Conservation (phyloP, 2,888 invertebrate species). For the Ametastegia equiseti region DNA sequence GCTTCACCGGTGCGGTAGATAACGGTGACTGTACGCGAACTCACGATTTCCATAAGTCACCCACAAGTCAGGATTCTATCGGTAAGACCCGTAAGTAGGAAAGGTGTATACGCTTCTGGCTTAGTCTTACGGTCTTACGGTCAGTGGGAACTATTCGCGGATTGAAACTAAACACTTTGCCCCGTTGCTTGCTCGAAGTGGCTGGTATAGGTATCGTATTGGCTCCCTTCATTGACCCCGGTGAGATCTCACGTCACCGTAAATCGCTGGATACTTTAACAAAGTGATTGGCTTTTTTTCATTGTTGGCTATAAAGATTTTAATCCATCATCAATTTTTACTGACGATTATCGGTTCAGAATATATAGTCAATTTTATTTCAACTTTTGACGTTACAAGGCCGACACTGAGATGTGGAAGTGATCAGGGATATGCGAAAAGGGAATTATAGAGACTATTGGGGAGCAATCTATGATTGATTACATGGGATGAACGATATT, state of each 20-base stretch:
- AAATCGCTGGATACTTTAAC: too few species aligned
- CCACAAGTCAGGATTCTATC: constrained; percentile 53
- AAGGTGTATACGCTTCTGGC: constrained; percentile 17
- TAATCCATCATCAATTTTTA: too few species aligned
- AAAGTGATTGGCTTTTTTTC: too few species aligned
- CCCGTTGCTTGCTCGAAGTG: constrained; percentile 1
- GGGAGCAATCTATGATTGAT: constrained; percentile 47
- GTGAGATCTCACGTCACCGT: constrained; percentile 6
- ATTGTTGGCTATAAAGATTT: too few species aligned
- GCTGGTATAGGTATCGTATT: too few species aligned
- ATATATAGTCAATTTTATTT: too few species aligned
- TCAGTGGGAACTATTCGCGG: constrained; percentile 41
- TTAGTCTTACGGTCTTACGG: constrained; percentile 38
- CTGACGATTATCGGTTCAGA: background rate
- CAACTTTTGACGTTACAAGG: background rate
- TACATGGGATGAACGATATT: constrained; percentile 34
- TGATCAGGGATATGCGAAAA: background rate
- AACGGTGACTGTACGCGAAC: constrained; percentile 66
- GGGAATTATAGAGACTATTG: constrained; percentile 31
- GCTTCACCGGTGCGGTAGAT: constrained; percentile 60
- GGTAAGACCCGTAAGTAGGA: constrained; percentile 44
- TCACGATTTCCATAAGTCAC: constrained; percentile 71
- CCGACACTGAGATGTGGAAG: background rate
- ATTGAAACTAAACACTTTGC: constrained; percentile 46
- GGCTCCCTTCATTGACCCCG: constrained; percentile 23